Evolutionary conservation across 1,140 invertebrate species (phyloP), one percentile per base, ranked within the genome.

Genomic region (Aphelinus certus): DNA sequence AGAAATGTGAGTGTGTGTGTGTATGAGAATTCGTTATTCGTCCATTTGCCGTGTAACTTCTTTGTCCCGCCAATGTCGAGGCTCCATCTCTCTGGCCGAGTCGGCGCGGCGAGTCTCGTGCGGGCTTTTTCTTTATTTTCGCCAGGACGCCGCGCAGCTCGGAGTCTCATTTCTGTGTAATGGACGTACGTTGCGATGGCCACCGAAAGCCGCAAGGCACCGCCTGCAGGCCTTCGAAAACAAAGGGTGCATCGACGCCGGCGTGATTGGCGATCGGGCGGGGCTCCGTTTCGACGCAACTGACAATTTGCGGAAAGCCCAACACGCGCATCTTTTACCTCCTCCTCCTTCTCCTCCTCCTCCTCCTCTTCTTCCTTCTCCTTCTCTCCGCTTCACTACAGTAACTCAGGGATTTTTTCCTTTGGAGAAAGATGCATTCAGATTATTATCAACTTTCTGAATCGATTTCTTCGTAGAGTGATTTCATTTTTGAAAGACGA

Each of bases 111-210:
- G 4, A 53, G 4, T 53, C 51, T 53, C 51, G 51, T 53, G n/a
- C 26, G 26, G 26, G 57, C n/a, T 4, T 7, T 4, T 26, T 26
- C 45, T 56, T 74, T 65, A 9, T 63, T 49, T 74, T 10, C 26
- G 61, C 56, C 56, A 26, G 26, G 26, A 26, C 26, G 26, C 26
- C 79, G 78, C 79, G 78, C 82, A 80, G 82, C 81, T 84, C 81
- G 82, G 83, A 85, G 84, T 79, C 83, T 87, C 84, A 85, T 86
- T 86, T 86, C 83, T 85, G 82, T 80, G 81, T 87, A 87, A 87
- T 87, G 85, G 85, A 86, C 83, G 84, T 83, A 80, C 51, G 9
- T 6, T 53, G 51, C 80, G 82, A 86, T 86, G 85, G 83, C 84
- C 84, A 83, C 83, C 80, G 80, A 81, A 79, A 81, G 82, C 76